Evolutionary conservation across 1,140 invertebrate genomes (phyloP), one percentile per base, ranked within the genome.

Genomic region (Metopolophium dirhodum): DNA sequence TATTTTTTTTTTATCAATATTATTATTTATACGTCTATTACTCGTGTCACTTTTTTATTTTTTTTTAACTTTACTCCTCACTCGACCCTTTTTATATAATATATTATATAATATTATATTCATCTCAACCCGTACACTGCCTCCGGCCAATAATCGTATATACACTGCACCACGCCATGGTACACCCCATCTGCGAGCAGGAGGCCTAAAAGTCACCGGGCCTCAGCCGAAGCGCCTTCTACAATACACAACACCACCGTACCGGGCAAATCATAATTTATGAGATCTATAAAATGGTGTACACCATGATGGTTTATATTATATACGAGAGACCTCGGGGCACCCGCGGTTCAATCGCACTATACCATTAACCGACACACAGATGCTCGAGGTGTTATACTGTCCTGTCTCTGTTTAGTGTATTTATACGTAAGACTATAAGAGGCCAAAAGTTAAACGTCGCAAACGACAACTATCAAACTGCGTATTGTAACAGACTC

Each of bases 41-140:
- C 88, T 90, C 54, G 89, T n/a, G 89, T 90, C 37, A 68, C 35
- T 54, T 89, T 89, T 57, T 26, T 89, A 26, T 54, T 90, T 90
- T 61, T 57, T 90, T 90, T 41, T 47, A 37, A 68, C 37, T 7
- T n/a, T 9, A 51, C 22, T 49, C n/a, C 47, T 51, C n/a, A 8
- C n/a, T 51, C 22, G 51, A 35, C 2, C 88, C 54, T 90, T 30
- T 77, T 1, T 77, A 30, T 68, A 68, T n/a, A 7, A 57, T 57
- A 57, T 26, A 77, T 18, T n/a, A 47, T 47, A 47, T 51, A 51
- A 47, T 51, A 51, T 18, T 35, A 77, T 4, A 7, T 77, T 18
- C 14, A n/a, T 77, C 30, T 77, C 61, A 7, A 77, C 30, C 61
- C 61, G 0, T n/a, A 77, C 14, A 77, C 8, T n/a, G 61, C 61